Conservation (phyloP, 2,113 vertebrate genomes). For the Lipophrys pholis region DNA sequence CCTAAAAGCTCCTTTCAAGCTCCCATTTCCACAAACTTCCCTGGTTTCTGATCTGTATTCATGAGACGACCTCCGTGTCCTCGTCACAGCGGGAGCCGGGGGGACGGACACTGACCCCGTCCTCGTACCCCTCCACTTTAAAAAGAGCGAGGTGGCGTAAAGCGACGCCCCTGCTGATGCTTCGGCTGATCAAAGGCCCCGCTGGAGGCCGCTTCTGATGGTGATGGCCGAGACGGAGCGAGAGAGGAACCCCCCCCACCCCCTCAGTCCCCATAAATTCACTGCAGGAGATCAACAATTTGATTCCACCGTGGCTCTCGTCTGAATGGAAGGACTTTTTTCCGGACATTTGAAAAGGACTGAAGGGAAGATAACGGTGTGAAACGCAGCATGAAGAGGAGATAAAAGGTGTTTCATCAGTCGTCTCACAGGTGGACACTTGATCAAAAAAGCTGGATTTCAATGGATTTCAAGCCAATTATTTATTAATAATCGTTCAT, state of each 20-base stretch:
- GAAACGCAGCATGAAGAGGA: background rate
- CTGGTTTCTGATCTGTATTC: slow-evolving; percentile 28
- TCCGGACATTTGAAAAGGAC: background rate
- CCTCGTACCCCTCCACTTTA: slow-evolving; percentile 3
- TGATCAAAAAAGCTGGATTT: background rate
- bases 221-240: slow-evolving; percentile 11
- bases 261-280: slow-evolving; percentile 1
- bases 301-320: slow-evolving; percentile 9
- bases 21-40: background rate
- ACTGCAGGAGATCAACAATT: slow-evolving; percentile 9
- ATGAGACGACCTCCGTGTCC: slow-evolving; percentile 12
- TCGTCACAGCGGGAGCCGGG: slow-evolving; percentile 23
- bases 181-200: slow-evolving; percentile 44
- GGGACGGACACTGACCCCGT: slow-evolving; percentile 23
- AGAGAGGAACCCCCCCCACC: background rate
- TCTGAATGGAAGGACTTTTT: background rate
- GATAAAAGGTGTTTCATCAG: slow-evolving; percentile 4
- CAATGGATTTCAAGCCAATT: background rate
- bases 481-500: background rate
- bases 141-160: slow-evolving; percentile 15
- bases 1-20: background rate
- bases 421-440: background rate
- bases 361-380: background rate
- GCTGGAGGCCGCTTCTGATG: slow-evolving; percentile 34
- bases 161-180: background rate